A percentile compares a stretch with the other conserved stretches of the same genome.
Conservation (phyloP, 92 coral and sea anemone genomes). For the Zoanthus solanderi region DNA sequence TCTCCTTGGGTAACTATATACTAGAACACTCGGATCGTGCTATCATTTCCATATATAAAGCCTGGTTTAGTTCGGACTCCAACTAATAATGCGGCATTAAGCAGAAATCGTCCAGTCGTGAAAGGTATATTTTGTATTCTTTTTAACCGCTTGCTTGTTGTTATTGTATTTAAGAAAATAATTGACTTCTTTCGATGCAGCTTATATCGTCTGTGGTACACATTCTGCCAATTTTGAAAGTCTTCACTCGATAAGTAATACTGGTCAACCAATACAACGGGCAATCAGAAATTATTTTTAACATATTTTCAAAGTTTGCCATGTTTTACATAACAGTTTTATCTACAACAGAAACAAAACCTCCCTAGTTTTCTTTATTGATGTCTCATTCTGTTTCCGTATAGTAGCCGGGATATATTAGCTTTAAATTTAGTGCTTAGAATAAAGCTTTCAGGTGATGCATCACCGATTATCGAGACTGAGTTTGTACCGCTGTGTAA, state of each 20-base stretch:
- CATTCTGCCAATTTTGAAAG: too few relatives aligned
- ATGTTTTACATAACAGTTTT: neutral
- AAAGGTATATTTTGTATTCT: conserved; percentile 22
- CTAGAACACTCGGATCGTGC: neutral
- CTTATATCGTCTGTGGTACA: neutral
- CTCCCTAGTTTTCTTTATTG: neutral
- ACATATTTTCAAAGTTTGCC: neutral
- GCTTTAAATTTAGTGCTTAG: neutral
- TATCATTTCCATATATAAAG: neutral
- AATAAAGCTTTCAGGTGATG: neutral
- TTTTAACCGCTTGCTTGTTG: neutral
- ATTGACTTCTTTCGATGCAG: neutral
- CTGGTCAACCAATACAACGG: neutral
- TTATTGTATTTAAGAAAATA: neutral
- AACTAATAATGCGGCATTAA: neutral
- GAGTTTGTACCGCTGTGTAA: too few relatives aligned
- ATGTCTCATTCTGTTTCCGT: too few relatives aligned
- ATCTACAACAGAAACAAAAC: neutral
- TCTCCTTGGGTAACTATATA: too few relatives aligned
- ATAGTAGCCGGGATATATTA: too few relatives aligned
- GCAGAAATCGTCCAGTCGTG: neutral
- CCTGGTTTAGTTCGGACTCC: conserved; percentile 4
- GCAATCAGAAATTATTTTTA: too few relatives aligned
- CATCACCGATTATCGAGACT: too few relatives aligned
- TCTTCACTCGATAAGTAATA: neutral